These are phyloP conservation scores for Zoanthus gigantus DNA, from an alignment of 92 coral and sea anemone genomes.

Conservation along the genomic window DNA sequence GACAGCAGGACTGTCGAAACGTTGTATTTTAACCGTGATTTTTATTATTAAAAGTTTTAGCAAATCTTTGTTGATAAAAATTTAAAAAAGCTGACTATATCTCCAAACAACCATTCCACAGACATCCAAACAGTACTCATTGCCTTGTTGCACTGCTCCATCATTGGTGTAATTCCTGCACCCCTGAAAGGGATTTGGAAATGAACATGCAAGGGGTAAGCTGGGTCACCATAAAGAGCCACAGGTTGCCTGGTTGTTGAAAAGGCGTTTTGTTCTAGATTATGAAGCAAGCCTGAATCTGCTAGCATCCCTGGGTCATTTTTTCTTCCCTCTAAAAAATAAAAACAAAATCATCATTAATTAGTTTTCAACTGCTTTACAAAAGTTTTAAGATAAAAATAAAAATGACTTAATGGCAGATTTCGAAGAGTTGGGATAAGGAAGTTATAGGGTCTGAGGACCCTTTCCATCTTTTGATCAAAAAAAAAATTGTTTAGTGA, in stretches of 20 bases:
- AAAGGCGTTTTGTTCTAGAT: constrained; percentile 31
- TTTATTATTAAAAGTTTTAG: too few species aligned
- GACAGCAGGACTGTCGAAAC: too few species aligned
- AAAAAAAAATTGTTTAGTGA: neutral
- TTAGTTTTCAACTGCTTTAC: neutral
- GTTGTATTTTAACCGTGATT: too few species aligned
- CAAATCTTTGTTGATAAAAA: too few species aligned
- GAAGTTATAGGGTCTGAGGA: neutral
- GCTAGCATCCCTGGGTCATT: constrained; percentile 4
- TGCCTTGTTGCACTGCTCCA: constrained; percentile 40
- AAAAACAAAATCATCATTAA: neutral
- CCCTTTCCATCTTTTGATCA: neutral
- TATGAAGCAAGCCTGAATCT: constrained; percentile 1
- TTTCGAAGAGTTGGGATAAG: neutral
- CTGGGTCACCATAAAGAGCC: neutral
- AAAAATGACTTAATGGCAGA: neutral
- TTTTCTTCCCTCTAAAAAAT: constrained; percentile 12
- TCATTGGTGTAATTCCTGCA: constrained; percentile 37
- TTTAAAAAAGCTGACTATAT: too few species aligned
- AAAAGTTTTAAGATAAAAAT: neutral
- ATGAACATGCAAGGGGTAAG: neutral
- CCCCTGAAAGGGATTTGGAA: constrained; percentile 37
- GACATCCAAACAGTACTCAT: neutral
- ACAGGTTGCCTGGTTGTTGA: constrained; percentile 14
- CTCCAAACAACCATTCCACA: too few species aligned